Evolutionary conservation across 2,797 vertebrate species (phyloP), one percentile per base, ranked within the genome.

Genomic region (Cheracebus regulus): DNA sequence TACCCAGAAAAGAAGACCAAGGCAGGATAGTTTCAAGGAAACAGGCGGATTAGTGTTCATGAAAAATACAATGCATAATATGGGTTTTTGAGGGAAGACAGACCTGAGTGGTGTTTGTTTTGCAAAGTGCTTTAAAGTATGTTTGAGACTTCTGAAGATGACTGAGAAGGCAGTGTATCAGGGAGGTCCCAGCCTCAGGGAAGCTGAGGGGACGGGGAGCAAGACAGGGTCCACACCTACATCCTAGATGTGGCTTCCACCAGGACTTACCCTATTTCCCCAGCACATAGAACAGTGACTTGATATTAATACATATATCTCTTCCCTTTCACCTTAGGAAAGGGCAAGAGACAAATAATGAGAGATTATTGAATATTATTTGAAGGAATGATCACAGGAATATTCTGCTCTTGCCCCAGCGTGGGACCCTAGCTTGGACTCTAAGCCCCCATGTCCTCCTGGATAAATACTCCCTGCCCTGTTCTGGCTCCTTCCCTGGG

Each of bases 291-390:
- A 85, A 44, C 67, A 76, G 44, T 8, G 17, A 52, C 90, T 50
- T 20, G 19, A 11, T 72, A 39, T 95, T 87, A 76, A 50, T 92
- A 36, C 0, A 20, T 85, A 17, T 82, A 81, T 84, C 90, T 83
- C 64, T 81, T 84, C 72, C 39, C 57, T 87, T 93, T 67, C 20
- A 81, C 30, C 36, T 64, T 84, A 93, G 50, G 57, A 70, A 96
- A 85, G 57, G 90, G 57, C 79, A 48, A 87, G 11, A 73, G n/a
- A 58, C 58, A 80, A 55, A 84, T 7, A 20, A 28, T 88, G 79
- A 75, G n/a, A 75, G 81, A 67, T 87, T 70, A 94, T 75, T 64
- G 75, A 81, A 64, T 95, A n/a, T 52, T 73, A 94, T 84, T 61
- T 9, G 5, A 87, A 78, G 90, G 61, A 95, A 73, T 80, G 72